Conservation (phyloP, 2,113 vertebrate species). For the Mandrillus leucophaeus region DNA sequence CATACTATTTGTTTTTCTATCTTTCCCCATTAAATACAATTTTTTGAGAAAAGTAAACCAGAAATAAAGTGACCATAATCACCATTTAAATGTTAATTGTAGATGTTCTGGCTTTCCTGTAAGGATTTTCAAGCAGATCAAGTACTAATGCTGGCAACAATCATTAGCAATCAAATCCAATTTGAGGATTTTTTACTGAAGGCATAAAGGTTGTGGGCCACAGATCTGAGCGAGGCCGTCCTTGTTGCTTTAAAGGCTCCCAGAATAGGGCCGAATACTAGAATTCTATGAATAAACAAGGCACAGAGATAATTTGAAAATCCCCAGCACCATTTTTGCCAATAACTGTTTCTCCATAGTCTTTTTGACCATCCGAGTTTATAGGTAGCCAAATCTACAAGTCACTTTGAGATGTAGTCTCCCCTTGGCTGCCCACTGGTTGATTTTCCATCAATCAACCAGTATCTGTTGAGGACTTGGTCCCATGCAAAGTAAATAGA, state of each 20-base stretch:
- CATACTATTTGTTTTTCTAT: not conserved
- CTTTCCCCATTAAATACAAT: not conserved
- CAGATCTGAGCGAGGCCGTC: not conserved
- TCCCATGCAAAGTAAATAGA: not conserved
- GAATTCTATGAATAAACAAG: not conserved
- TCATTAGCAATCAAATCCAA: constrained; percentile 52
- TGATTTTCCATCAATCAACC: not conserved
- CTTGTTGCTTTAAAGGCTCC: not conserved
- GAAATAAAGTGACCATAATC: constrained; percentile 29
- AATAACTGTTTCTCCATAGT: not conserved
- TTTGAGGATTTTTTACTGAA: constrained; percentile 32
- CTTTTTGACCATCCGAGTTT: constrained; percentile 24
- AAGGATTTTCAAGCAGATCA: constrained; percentile 47
- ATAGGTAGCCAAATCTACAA: not conserved
- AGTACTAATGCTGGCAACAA: not conserved
- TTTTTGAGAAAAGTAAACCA: constrained; percentile 40
- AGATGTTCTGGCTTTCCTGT: constrained; percentile 50
- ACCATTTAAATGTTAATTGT: constrained; percentile 42
- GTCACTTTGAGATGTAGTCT: not conserved
- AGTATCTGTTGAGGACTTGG: not conserved
- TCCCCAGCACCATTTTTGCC: not conserved
- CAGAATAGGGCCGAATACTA: not conserved
- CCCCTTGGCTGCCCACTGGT: not conserved
- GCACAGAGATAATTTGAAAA: not conserved
- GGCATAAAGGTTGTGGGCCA: not conserved